Evolutionary conservation across 2,113 vertebrate species (phyloP).

Genomic region (Capra hircus): DNA sequence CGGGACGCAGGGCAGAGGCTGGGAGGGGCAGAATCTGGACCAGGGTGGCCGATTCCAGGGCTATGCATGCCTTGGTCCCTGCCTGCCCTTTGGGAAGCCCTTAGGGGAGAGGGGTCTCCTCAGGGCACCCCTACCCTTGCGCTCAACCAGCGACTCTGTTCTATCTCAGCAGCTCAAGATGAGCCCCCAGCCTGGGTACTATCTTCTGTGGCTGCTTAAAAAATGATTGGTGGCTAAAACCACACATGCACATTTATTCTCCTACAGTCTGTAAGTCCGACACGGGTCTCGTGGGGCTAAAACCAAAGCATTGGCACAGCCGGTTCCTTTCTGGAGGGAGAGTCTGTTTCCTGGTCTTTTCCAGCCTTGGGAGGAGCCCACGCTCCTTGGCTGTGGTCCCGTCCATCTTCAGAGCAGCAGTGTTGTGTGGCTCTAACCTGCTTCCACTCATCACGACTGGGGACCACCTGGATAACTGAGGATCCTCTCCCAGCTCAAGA

Average conservation of each 20-base stretch:
- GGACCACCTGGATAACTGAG: neutral
- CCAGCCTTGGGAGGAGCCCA: neutral
- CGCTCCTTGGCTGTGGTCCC: neutral
- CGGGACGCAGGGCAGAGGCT: neutral
- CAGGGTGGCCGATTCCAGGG: neutral
- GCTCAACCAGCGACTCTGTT: neutral
- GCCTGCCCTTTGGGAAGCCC: neutral
- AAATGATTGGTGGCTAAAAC: neutral
- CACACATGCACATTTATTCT: neutral
- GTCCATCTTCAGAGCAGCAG: neutral
- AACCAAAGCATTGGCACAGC: neutral
- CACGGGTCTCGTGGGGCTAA: neutral
- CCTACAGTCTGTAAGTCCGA: neutral
- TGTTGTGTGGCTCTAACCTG: rapidly evolving
- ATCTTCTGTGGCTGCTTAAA: neutral
- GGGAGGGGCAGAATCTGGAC: neutral
- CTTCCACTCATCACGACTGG: neutral
- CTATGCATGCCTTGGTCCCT: neutral
- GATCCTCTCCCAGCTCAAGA: neutral
- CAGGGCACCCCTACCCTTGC: neutral
- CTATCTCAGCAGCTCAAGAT: neutral
- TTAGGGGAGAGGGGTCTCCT: neutral
- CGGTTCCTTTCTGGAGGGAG: neutral
- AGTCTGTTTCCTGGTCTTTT: neutral
- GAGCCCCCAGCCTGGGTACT: neutral